These are phyloP conservation scores for Lates calcarifer DNA, from an alignment of 2,113 vertebrate genomes.

Conservation along the genomic window DNA sequence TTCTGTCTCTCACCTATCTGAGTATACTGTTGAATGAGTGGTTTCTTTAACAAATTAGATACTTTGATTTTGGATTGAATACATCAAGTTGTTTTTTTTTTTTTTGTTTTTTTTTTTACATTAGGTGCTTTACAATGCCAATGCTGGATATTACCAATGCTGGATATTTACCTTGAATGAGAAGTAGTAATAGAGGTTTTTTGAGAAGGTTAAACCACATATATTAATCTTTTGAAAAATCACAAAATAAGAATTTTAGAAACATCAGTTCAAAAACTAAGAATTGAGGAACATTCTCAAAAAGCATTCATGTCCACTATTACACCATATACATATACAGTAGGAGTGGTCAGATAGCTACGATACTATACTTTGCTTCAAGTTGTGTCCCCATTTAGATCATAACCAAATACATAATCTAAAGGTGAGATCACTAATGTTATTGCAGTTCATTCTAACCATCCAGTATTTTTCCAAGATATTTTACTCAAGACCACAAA, in stretches of 20 bases:
- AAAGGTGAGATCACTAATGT: not conserved
- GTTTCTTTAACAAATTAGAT: slow-evolving; percentile 18
- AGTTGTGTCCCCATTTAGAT: not conserved
- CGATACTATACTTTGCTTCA: not conserved
- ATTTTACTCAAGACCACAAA: not conserved
- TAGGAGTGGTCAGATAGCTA: not conserved
- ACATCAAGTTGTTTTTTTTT: not conserved
- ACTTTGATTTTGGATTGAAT: not conserved
- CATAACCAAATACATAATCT: too few relatives aligned
- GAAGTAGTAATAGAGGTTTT: not conserved
- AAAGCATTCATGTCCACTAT: not conserved
- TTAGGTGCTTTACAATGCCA: not conserved
- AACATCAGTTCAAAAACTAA: not conserved
- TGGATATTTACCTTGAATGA: not conserved
- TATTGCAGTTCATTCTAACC: not conserved
- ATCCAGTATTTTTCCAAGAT: not conserved
- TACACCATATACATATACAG: not conserved
- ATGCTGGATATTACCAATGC: not conserved
- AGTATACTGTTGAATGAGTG: not conserved
- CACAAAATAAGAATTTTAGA: too few relatives aligned
- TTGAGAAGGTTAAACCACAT: not conserved
- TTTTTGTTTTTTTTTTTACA: too few relatives aligned
- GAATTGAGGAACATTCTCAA: too few relatives aligned
- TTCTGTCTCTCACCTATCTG: not conserved
- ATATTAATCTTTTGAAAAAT: too few relatives aligned